phyloP scores from a whole-genome alignment of 2,797 vertebrate genomes.

The Margarornis squamiger region DNA sequence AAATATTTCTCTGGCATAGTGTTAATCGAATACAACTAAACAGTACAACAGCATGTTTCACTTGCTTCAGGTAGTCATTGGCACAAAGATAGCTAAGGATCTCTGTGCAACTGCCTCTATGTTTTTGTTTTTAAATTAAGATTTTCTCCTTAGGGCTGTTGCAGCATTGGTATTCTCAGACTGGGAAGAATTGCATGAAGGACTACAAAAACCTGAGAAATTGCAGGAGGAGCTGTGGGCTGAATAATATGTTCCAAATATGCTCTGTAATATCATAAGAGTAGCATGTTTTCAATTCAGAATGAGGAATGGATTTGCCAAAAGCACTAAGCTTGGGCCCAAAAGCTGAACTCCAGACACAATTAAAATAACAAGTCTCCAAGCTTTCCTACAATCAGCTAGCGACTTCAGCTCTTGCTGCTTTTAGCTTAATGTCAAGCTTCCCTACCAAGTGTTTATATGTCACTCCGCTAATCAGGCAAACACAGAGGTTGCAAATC shows the following conservation, averaged over 20 bases:
- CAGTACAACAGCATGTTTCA: background rate
- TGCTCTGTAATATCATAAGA: background rate
- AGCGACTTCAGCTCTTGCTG: background rate
- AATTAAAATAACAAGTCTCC: slow-evolving; percentile 7
- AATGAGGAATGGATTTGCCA: background rate
- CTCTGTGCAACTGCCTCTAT: background rate
- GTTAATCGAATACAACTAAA: background rate
- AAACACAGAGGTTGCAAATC: slow-evolving; percentile 2
- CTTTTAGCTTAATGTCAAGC: slow-evolving; percentile 10
- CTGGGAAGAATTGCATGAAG: background rate
- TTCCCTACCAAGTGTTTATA: background rate
- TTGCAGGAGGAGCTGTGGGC: background rate
- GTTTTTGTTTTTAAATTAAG: slow-evolving; percentile 37
- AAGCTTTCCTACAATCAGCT: background rate
- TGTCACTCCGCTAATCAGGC: slow-evolving; percentile 18
- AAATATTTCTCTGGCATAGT: background rate
- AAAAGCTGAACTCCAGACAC: background rate
- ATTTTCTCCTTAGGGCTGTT: slow-evolving; percentile 2
- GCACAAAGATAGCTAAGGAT: slow-evolving; percentile 4
- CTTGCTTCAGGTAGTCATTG: background rate
- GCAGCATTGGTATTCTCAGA: background rate
- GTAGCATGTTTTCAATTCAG: background rate
- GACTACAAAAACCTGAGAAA: background rate
- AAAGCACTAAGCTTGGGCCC: background rate
- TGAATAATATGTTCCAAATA: background rate